phyloP scores from a whole-genome alignment of 2,113 vertebrate species.

The Grammomys surdaster region DNA sequence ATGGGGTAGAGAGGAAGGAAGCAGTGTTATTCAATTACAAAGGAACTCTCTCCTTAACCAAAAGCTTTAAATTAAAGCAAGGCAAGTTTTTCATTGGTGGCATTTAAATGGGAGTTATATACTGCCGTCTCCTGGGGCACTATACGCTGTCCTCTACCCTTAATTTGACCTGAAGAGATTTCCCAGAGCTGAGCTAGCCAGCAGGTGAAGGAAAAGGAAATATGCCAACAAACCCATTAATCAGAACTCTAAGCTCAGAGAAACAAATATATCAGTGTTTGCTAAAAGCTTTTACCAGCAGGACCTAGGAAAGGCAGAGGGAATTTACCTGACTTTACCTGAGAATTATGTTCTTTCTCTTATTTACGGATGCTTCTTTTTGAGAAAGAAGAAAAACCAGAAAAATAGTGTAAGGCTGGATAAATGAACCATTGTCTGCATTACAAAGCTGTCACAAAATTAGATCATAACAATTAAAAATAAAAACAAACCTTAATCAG shows the following conservation, averaged over 20 bases:
- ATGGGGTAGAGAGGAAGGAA: conserved; percentile 77
- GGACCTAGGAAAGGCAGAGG: background rate
- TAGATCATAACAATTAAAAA: background rate
- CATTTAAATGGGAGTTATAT: conserved; percentile 76
- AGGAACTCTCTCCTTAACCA: conserved; percentile 77
- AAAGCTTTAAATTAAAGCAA: conserved; percentile 76
- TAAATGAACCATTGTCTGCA: conserved; percentile 1
- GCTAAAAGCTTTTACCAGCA: conserved; percentile 58
- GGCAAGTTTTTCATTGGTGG: conserved; percentile 66
- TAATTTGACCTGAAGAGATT: conserved; percentile 73
- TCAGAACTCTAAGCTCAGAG: conserved; percentile 5
- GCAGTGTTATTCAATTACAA: conserved; percentile 80
- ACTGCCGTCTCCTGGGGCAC: conserved; percentile 56
- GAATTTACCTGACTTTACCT: background rate
- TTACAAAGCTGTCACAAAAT: background rate
- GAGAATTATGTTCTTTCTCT: conserved; percentile 41
- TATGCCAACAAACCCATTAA: conserved; percentile 63
- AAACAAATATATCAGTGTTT: conserved; percentile 53
- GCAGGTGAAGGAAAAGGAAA: conserved; percentile 59
- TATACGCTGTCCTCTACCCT: conserved; percentile 52
- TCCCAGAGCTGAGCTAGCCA: conserved; percentile 57
- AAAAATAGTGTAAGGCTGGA: conserved; percentile 14
- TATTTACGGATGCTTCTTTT: conserved; percentile 4
- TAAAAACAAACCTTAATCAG: background rate
- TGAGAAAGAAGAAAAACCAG: background rate